Base-by-base conservation (phyloP, 2,113 vertebrate genomes). In the Chitala chitala region DNA sequence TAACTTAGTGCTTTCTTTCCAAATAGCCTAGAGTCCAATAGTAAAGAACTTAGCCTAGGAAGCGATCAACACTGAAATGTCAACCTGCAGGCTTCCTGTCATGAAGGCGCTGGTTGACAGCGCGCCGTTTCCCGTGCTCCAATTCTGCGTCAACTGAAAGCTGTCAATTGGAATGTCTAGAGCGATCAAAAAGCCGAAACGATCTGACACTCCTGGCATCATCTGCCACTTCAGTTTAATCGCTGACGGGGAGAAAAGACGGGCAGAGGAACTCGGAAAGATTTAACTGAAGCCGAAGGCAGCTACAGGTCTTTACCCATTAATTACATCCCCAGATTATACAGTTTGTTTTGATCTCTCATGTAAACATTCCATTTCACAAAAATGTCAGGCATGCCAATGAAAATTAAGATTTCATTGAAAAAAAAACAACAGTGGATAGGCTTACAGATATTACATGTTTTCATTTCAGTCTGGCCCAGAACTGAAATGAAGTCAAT, bases 321-420 rank as follows among this genome's bases (percentile, higher is more conserved):
- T 17, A 66, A 66, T 46, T 66, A 66, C 20, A 22, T 46, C 44
- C 12, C n/a, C 40, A 24, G n/a, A 46, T 20, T 46, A 66, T 26
- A 33, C 38, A 46, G 44, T 44, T 42, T 66, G 64, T 66, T 66
- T 66, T 66, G 29, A 63, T 63, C 59, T 63, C 20, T 33, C 17
- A 15, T 63, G 31, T 63, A 40, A 66, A 66, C 64, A 46, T 66
- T 66, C 22, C 38, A 33, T 66, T 46, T n/a, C 40, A 4, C 8
- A 3, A 20, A 42, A 66, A 66, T 26, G 24, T 66, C 40, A 46
- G 64, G n/a, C 40, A 46, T 46, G 40, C 22, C 44, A 44, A 46
- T n/a, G 26, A 66, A 44, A 46, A 66, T 44, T 46, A 44, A 29
- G 38, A 13, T 26, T 13, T 10, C 26, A 40, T n/a, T n/a, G n/a